Evolutionary conservation across 2,888 invertebrate species (phyloP), one percentile per base, ranked within the genome.

Genomic region (Hemithea aestivaria): DNA sequence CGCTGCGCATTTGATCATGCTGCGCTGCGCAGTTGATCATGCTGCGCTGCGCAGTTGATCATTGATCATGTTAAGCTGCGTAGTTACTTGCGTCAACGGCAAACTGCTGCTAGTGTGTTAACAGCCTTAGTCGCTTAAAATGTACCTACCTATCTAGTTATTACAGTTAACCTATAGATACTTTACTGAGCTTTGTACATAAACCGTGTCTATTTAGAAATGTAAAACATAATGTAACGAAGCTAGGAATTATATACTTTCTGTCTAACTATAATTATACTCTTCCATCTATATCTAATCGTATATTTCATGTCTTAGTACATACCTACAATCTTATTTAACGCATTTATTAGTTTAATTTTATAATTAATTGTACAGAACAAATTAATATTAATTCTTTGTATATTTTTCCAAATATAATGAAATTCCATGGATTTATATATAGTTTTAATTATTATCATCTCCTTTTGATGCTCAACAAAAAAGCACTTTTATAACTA

Each of bases 351-450:
- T 81, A 79, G 74, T 68, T 41, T 42, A 44, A 58, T 62, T 51
- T 62, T 69, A 68, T 67, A 64, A 70, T 75, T 66, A 72, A 70
- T 61, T 82, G 81, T 82, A 83, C 79, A 82, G 80, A 77, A 73
- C 66, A 72, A 74, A 71, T 69, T 76, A 70, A 72, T 64, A 67
- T 71, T 73, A 70, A 71, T 79, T 73, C 71, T 80, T 80, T 81
- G 80, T 81, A 80, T 82, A 82, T 82, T 82, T 81, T 81, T 80
- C 73, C 70, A 80, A 83, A 77, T 83, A 83, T 79, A 81, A 77
- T 60, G 55, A 73, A 74, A 73, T 75, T 69, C 62, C 67, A 75
- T 58, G 52, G 48, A 40, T 7, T n/a, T 27, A 2, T 20, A 24
- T 20, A 8, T 22, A 10, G n/a, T 44, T 46, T 45, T 33, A 30